These are phyloP conservation scores for Peromyscus californicus DNA, from an alignment of 2,113 vertebrate species.

Conservation along the genomic window DNA sequence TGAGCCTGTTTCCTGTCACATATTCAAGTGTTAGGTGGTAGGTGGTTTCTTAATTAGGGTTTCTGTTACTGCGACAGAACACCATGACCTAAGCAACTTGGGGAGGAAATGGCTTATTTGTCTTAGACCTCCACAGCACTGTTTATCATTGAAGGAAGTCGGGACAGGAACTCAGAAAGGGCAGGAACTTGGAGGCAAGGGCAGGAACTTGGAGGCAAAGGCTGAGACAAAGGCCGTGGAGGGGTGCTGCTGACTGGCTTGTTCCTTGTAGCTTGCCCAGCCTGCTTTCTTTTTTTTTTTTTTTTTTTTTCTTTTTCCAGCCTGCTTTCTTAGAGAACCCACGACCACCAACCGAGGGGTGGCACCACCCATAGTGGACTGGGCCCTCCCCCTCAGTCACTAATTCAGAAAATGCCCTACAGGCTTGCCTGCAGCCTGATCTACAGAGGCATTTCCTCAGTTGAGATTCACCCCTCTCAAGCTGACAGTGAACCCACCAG, in stretches of 20 bases:
- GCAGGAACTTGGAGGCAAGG: neutral
- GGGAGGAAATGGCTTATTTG: neutral
- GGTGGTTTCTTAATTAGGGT: neutral
- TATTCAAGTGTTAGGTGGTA: neutral
- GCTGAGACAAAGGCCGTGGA: neutral
- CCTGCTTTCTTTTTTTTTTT: neutral
- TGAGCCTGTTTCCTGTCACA: neutral
- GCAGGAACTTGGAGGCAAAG: neutral
- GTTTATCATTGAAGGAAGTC: neutral
- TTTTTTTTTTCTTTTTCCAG: too few relatives aligned
- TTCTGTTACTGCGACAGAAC: neutral
- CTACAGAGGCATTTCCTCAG: neutral
- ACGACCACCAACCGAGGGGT: neutral
- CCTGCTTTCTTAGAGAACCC: neutral
- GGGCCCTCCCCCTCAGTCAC: neutral
- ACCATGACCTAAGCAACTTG: neutral
- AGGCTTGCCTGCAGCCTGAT: neutral
- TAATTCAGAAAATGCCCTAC: neutral
- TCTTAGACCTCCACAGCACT: neutral
- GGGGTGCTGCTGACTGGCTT: neutral
- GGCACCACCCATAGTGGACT: neutral
- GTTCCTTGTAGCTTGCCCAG: neutral
- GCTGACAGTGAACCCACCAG: too few relatives aligned
- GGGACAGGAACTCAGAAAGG: neutral
- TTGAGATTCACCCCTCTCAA: neutral